Conservation (phyloP, 2,113 vertebrate species). For the Rana temporaria region DNA sequence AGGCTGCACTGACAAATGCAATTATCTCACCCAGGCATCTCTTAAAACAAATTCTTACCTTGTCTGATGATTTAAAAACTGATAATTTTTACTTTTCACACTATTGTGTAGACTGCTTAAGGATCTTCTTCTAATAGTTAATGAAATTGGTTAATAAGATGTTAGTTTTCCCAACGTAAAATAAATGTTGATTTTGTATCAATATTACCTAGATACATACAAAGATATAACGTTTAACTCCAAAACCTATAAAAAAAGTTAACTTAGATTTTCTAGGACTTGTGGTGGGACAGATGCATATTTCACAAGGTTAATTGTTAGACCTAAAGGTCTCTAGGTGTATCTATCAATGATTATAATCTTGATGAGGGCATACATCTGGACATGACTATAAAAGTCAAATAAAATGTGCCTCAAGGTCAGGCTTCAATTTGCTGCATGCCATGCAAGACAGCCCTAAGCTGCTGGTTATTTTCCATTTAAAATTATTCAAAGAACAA, state of each 20-base stretch:
- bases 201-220: neutral
- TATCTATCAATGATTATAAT: neutral
- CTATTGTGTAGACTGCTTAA: neutral
- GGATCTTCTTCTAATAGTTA: neutral
- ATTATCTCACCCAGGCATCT: no score
- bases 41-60: no score
- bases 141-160: neutral
- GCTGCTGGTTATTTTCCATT: constrained; percentile 10
- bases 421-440: neutral
- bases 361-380: neutral
- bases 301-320: neutral
- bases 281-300: neutral
- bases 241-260: constrained; percentile 22
- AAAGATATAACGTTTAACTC: neutral
- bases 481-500: constrained; percentile 46
- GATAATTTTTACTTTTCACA: neutral
- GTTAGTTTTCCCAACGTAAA: neutral
- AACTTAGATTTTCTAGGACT: neutral
- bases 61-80: neutral
- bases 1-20: no score
- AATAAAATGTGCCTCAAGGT: neutral
- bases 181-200: neutral
- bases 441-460: neutral
- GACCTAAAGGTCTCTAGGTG: neutral
- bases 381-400: constrained; percentile 2